Evolutionary conservation across 1,140 invertebrate genomes (phyloP), one percentile per base, ranked within the genome.

Genomic region (Euwallacea similis): DNA sequence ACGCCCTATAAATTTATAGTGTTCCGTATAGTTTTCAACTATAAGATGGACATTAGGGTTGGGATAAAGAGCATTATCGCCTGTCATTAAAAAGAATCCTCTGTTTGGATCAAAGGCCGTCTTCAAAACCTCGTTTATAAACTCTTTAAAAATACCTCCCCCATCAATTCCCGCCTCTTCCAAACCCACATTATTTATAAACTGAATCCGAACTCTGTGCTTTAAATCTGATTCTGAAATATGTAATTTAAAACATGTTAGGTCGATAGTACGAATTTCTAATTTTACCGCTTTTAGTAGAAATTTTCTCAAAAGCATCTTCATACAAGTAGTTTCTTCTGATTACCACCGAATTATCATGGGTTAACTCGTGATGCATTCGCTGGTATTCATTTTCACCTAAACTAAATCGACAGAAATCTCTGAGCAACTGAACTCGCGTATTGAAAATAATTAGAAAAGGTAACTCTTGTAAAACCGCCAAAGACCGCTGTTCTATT

Each of bases 81-180:
- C 91, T 0, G 96, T 98, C 11, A 96, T 85, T 62, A 91, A 82
- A 81, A 99, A 99, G 78, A 98, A 93, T 0, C 97, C 97, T 50
- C 96, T 86, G 81, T 98, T 98, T 0, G 97, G 97, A 85, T 99
- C 96, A 81, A 98, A 98, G 0, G 94, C 93, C 0, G 96, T 97
- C 82, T 96, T 97, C 7, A 98, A 82, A 6, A 98, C 84, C 80
- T 97, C 94, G 0, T 91, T 93, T 0, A 96, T 83, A 81, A 97
- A 97, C 82, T 98, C 97, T 50, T 97, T 85, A 74, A 98, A 92
- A 2, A 98, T 88, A 2, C 97, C 97, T 10, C 95, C 96, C 11
- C 97, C 97, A 83, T 99, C 97, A 7, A 99, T 94, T 0, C 97
- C 97, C 0, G 94, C 95, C 81, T 99, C 97, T 76, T 97, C 93